Conservation (phyloP, 2,113 vertebrate genomes). For the Epinephelus moara region DNA sequence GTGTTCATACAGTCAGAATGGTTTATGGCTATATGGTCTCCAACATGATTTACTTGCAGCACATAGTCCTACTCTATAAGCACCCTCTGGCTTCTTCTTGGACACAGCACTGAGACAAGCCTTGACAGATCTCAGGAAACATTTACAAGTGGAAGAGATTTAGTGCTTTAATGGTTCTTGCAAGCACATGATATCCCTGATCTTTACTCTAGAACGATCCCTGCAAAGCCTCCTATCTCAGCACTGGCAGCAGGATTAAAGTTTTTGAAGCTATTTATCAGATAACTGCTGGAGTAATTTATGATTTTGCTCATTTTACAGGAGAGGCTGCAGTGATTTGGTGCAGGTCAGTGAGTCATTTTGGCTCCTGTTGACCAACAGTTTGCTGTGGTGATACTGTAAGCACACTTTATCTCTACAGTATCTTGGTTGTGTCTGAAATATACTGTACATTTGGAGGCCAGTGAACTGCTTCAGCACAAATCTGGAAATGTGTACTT, state of each 20-base stretch:
- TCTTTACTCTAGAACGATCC: not conserved
- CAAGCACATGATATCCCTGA: not conserved
- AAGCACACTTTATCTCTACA: not conserved
- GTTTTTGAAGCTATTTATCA: not conserved
- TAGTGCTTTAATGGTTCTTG: not conserved
- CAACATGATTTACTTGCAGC: not conserved
- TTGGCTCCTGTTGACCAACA: not conserved
- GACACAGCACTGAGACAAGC: not conserved
- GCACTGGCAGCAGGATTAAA: not conserved
- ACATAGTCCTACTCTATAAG: not conserved
- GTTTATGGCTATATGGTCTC: not conserved
- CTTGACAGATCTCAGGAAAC: not conserved
- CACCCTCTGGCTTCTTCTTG: not conserved
- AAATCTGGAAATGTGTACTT: not conserved
- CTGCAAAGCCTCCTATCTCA: not conserved
- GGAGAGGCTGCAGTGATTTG: not conserved
- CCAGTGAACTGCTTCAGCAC: not conserved
- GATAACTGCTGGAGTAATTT: not conserved
- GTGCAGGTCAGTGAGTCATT: not conserved
- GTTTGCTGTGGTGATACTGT: not conserved
- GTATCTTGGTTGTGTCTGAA: not conserved
- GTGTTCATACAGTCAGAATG: not conserved
- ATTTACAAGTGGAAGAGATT: slow-evolving; percentile 3
- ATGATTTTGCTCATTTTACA: slow-evolving; percentile 6
- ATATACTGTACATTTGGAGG: not conserved